Evolutionary conservation across 2,113 vertebrate species (phyloP).

Genomic region (Barbus barbus): DNA sequence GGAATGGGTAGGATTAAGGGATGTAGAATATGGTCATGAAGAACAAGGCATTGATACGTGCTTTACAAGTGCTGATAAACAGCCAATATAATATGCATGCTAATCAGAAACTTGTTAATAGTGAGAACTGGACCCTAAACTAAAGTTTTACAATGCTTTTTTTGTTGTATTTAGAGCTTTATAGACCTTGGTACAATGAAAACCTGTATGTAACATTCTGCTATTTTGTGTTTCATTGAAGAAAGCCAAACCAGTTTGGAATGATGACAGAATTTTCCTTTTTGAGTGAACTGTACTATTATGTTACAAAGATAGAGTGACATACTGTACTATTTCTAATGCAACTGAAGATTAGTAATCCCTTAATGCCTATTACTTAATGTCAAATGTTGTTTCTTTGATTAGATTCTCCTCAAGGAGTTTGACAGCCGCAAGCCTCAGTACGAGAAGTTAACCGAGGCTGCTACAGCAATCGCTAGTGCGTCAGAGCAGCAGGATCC

Average conservation of each 20-base stretch:
- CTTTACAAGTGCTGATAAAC: no score
- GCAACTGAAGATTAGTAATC: background rate
- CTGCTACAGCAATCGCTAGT: constrained; percentile 80
- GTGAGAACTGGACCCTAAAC: no score
- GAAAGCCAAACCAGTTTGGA: background rate
- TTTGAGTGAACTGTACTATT: no score
- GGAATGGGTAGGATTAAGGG: no score
- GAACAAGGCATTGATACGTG: no score
- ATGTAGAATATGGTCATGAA: no score
- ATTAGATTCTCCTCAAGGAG: constrained; percentile 94
- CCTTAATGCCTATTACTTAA: background rate
- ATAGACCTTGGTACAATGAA: background rate
- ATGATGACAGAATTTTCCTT: background rate
- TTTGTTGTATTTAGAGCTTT: background rate
- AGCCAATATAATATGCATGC: no score
- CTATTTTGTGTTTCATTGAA: background rate
- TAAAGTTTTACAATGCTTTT: background rate
- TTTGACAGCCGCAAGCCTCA: constrained; percentile 92
- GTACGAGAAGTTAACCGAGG: constrained; percentile 84
- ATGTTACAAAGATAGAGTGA: no score
- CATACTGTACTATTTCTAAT: background rate
- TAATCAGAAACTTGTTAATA: no score
- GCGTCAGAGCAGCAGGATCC: constrained; percentile 78
- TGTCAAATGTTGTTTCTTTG: background rate
- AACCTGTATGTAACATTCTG: no score